Evolutionary conservation across 2,113 vertebrate species (phyloP).

Genomic region (Anhinga rufa): DNA sequence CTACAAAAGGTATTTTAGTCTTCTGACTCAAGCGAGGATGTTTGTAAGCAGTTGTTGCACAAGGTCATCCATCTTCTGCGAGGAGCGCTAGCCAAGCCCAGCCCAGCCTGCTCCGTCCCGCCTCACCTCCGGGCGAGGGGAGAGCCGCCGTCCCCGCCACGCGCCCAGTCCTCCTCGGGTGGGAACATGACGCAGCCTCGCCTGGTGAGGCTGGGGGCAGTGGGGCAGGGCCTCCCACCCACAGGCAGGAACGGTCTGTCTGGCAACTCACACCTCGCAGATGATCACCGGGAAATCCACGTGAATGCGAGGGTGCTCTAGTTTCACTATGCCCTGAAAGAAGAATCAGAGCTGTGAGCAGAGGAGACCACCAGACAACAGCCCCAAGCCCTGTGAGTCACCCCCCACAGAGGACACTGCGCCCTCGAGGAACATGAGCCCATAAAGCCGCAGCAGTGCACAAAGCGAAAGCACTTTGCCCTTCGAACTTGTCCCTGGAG

Average conservation of each 20-base stretch:
- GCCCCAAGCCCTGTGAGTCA: neutral
- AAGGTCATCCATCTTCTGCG: neutral
- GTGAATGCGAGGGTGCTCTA: conserved; percentile 92
- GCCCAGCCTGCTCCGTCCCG: neutral
- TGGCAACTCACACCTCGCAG: conserved; percentile 85
- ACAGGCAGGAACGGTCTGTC: neutral
- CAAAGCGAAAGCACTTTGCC: neutral
- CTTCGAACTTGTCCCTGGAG: neutral
- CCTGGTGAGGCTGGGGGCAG: neutral
- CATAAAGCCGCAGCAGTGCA: accelerated
- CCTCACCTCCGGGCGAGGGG: neutral
- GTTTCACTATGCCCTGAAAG: conserved; percentile 89
- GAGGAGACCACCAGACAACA: neutral
- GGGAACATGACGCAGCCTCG: neutral
- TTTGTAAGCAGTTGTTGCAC: conserved; percentile 29
- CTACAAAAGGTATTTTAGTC: conserved; percentile 36
- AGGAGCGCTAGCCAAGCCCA: neutral
- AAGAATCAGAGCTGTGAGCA: neutral
- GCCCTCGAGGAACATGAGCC: neutral
- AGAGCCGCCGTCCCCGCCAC: neutral
- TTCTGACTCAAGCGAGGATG: conserved; percentile 25
- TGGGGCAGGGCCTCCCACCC: neutral
- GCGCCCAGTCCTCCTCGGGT: neutral
- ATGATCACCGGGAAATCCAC: conserved; percentile 96
- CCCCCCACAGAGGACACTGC: accelerated